Evolutionary conservation across 1,140 invertebrate genomes (phyloP), one percentile per base, ranked within the genome.

Genomic region (Chlorops oryzae): DNA sequence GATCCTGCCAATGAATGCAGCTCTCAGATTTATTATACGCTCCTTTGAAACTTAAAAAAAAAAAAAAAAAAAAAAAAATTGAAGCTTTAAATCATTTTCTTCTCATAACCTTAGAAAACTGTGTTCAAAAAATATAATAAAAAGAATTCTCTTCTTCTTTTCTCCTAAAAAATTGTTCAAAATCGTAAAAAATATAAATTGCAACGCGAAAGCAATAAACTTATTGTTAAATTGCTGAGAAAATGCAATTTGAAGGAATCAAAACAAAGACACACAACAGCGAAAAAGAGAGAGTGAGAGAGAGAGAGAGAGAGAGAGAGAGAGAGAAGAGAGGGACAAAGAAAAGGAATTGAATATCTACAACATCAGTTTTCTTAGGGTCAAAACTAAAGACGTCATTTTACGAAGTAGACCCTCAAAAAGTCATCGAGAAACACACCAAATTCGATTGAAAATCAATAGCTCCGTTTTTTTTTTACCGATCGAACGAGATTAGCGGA

Each of bases 111-210:
- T 32, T 7, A 32, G n/a, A 32, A 32, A 22, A 43, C 40, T 52
- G 58, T 65, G 56, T 50, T n/a, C n/a, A n/a, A n/a, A n/a, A n/a
- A n/a, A n/a, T n/a, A n/a, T n/a, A n/a, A n/a, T n/a, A n/a, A n/a
- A n/a, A n/a, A n/a, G n/a, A n/a, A n/a, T n/a, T n/a, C n/a, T n/a
- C n/a, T n/a, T n/a, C n/a, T n/a, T n/a, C n/a, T n/a, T n/a, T n/a
- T n/a, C n/a, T n/a, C n/a, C n/a, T n/a, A n/a, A n/a, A n/a, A n/a
- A n/a, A n/a, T 32, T 57, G 62, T 65, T 59, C 62, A 65, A 65
- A 65, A 65, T 65, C 62, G 63, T 65, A 65, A 65, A 65, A 65
- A 65, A 65, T 65, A n/a, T 65, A 55, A 65, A 65, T 65, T 65
- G 51, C 62, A 58, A 35, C 57, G 50, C 56, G 43, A 51, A 52